Evolutionary conservation across 2,888 invertebrate genomes (phyloP), one percentile per base, ranked within the genome.

Genomic region (Drosophila neutralis): DNA sequence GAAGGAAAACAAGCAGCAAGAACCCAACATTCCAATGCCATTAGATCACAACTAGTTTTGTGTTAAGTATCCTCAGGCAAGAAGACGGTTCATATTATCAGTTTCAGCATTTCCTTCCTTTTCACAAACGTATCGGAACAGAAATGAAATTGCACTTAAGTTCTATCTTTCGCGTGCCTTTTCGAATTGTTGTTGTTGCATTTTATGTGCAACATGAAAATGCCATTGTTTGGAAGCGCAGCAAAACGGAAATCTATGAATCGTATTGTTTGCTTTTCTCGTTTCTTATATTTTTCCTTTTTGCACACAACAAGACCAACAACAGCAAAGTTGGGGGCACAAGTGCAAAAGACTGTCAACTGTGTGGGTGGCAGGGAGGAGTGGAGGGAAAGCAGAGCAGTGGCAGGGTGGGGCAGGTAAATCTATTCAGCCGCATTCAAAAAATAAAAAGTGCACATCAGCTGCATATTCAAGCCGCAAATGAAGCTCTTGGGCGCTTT

Each of bases 341-440:
- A 86, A 85, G 85, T 85, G 85, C 87, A 85, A 85, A 85, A 85
- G 88, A 86, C 83, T 85, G 86, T 85, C 83, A 88, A 72, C 71
- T 69, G 70, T 51, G 54, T 38, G 54, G 35, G 24, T 57, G 68
- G 33, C 51, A 31, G 13, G 10, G 35, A 13, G 56, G 15, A 36
- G 35, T 21, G 40, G 29, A 11, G 33, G 42, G 24, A 38, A 18
- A 8, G 24, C 10, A 33, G 15, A 29, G 11, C 2, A 51, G 24
- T 51, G 24, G 21, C 24, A 38, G 21, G 7, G 2, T 4, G 53
- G 31, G 8, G 21, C 8, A 48, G 56, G 53, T 63, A 40, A 64
- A 65, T 42, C 57, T 27, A 63, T 65, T 29, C 59, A 52, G 69
- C 75, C 58, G 58, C 60, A 52, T 75, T 65, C 69, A 29, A 54